Evolutionary conservation across 2,113 vertebrate genomes (phyloP).

Genomic region (Pantherophis guttatus): DNA sequence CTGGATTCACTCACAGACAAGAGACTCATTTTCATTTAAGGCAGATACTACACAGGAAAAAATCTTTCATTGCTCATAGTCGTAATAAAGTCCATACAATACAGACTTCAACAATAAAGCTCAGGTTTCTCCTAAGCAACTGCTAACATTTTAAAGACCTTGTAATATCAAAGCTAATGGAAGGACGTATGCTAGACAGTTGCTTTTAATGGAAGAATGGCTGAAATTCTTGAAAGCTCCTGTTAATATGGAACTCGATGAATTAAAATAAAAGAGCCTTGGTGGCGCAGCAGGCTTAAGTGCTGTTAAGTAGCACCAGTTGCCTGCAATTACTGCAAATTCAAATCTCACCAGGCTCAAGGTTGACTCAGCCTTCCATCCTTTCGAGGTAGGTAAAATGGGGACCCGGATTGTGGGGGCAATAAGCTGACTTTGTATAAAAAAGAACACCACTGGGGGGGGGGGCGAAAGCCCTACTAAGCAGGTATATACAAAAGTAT

Average conservation of each 20-base stretch:
- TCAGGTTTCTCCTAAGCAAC: neutral
- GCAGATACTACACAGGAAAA: neutral
- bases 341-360: too few species aligned
- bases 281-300: too few species aligned
- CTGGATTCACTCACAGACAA: slow-evolving; percentile 27
- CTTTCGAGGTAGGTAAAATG: too few species aligned
- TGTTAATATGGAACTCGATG: slow-evolving; percentile 17
- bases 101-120: slow-evolving; percentile 12
- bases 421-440: too few species aligned
- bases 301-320: too few species aligned
- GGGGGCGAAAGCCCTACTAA: too few species aligned
- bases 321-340: too few species aligned
- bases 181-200: neutral
- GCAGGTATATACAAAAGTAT: too few species aligned
- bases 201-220: rapidly evolving
- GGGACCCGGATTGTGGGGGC: too few species aligned
- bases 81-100: neutral
- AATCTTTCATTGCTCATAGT: neutral
- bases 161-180: neutral
- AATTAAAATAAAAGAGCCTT: neutral
- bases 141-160: slow-evolving; percentile 8
- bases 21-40: neutral
- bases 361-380: too few species aligned
- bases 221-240: neutral
- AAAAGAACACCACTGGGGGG: too few species aligned